Percentiles rank a stretch among this genome's conserved stretches.
These are phyloP conservation scores for Morelia viridis DNA, from an alignment of 2,797 vertebrate genomes.

Conservation along the genomic window DNA sequence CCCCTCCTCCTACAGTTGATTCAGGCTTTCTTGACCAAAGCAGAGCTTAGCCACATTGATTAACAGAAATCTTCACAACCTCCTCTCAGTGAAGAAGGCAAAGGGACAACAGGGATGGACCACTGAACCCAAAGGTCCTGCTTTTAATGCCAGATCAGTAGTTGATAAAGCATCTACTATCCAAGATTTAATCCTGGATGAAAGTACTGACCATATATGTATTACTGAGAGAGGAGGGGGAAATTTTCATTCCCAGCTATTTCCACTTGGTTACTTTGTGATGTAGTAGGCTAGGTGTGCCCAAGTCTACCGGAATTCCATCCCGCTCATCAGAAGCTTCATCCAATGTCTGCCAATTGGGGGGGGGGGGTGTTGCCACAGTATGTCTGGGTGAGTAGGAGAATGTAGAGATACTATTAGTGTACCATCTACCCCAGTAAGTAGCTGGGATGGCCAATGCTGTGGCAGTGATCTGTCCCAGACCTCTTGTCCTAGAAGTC, in stretches of 20 bases:
- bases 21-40: no score
- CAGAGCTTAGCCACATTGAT: no score
- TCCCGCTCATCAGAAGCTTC: neutral
- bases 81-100: neutral
- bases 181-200: neutral
- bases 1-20: no score
- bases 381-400: neutral
- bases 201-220: neutral
- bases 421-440: neutral
- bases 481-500: neutral
- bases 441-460: neutral
- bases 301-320: neutral
- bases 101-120: neutral
- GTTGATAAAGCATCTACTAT: neutral
- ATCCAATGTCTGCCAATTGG: neutral
- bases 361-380: neutral
- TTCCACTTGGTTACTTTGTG: neutral
- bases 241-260: neutral
- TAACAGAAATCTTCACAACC: no score
- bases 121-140: neutral
- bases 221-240: neutral
- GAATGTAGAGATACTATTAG: neutral
- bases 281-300: neutral
- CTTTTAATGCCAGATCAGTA: neutral
- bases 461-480: neutral